Conservation (phyloP, 2,113 vertebrate species). For the Aegithalos caudatus region DNA sequence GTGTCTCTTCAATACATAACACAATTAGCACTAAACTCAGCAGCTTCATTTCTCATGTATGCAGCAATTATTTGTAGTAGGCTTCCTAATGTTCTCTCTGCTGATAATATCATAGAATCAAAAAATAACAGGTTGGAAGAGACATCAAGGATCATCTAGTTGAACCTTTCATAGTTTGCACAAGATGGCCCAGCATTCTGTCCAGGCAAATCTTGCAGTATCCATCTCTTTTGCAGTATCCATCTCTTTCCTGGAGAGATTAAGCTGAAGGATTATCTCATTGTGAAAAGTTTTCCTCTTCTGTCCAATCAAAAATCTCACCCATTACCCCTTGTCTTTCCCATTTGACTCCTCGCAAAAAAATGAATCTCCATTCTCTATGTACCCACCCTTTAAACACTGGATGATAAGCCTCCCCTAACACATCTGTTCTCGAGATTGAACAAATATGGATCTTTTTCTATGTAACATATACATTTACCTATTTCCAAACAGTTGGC, state of each 20-base stretch:
- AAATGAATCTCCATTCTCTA: not conserved
- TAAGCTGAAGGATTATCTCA: not conserved
- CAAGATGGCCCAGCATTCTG: not conserved
- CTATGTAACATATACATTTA: not conserved
- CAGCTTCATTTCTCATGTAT: not conserved
- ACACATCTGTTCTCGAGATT: not conserved
- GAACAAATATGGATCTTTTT: not conserved
- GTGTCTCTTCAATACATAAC: not conserved
- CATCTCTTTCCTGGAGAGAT: not conserved
- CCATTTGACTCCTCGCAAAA: not conserved
- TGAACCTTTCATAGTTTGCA: not conserved
- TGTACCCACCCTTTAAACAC: not conserved
- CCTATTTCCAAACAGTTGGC: not conserved
- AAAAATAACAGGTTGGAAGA: not conserved
- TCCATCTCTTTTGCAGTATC: not conserved
- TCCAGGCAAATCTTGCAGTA: not conserved
- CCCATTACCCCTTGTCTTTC: not conserved
- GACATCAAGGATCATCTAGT: not conserved
- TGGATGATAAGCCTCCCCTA: not conserved
- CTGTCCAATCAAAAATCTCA: not conserved
- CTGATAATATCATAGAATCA: not conserved
- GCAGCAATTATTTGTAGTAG: not conserved
- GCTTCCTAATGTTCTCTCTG: conserved; percentile 5
- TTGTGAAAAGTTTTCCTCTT: not conserved
- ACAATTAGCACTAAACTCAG: not conserved